These are phyloP conservation scores for Oryzias woworae DNA, from an alignment of 2,113 vertebrate species.

Conservation along the genomic window DNA sequence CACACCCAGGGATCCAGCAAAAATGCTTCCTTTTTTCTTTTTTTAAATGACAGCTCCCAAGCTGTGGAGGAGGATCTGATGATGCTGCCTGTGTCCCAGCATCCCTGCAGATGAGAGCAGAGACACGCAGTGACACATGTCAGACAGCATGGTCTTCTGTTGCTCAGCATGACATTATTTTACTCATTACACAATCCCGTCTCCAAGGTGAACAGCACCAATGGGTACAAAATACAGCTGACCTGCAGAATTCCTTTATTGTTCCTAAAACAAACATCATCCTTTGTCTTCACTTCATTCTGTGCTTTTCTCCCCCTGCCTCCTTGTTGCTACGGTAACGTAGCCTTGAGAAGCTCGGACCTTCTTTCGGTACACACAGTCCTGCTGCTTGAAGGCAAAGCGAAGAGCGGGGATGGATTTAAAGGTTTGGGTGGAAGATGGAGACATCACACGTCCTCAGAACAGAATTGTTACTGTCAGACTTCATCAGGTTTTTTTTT, in stretches of 20 bases:
- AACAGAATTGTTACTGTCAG: too few relatives aligned
- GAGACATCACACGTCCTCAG: too few relatives aligned
- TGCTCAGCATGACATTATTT: constrained; percentile 31
- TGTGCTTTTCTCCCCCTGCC: constrained; percentile 27
- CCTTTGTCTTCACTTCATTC: constrained; percentile 24
- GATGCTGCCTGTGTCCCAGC: constrained; percentile 22
- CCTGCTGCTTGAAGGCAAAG: constrained; percentile 1
- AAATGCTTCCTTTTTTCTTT: background rate
- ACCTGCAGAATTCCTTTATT: background rate
- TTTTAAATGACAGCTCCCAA: background rate
- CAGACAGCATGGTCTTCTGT: background rate
- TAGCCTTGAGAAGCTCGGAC: constrained; percentile 32
- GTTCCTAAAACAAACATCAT: constrained; percentile 14
- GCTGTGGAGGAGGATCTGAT: background rate
- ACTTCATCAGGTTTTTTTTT: too few relatives aligned
- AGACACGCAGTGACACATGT: constrained; percentile 4
- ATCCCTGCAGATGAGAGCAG: constrained; percentile 32
- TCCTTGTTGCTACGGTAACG: constrained; percentile 65
- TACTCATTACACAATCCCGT: background rate
- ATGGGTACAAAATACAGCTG: background rate
- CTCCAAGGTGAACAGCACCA: background rate
- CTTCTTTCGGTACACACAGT: constrained; percentile 18
- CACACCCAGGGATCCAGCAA: constrained; percentile 39
- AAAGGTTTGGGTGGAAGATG: background rate
- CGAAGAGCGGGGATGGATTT: background rate